Conservation (phyloP, 92 coral and sea anemone species). For the Zoanthus gigantus region DNA sequence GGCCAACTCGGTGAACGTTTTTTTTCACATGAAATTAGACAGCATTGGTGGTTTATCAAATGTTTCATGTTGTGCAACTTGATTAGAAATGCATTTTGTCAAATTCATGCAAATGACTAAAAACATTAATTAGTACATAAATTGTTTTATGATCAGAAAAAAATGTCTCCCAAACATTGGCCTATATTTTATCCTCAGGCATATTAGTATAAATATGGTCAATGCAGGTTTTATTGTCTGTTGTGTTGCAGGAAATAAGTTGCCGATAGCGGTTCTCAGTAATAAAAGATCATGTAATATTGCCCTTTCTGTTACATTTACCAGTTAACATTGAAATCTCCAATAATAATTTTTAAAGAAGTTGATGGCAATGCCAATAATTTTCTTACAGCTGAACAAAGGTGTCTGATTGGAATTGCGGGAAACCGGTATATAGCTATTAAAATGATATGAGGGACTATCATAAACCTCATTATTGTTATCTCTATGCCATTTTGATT, state of each 20-base stretch:
- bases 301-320: no score
- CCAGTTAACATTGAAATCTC: no score
- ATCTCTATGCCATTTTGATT: no score
- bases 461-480: no score
- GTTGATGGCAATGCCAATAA: no score
- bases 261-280: no score
- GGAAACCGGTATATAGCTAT: no score
- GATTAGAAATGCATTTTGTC: constrained; percentile 19
- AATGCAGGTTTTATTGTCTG: neutral
- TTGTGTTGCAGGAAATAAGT: neutral
- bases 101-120: constrained; percentile 21
- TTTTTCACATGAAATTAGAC: constrained; percentile 25
- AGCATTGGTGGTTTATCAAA: constrained; percentile 16
- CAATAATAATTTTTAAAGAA: no score
- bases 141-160: neutral
- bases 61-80: constrained; percentile 15
- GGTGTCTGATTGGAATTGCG: no score
- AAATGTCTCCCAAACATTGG: constrained; percentile 5
- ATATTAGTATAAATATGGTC: neutral
- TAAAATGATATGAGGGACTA: no score
- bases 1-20: constrained; percentile 2
- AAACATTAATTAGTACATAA: neutral
- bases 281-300: no score
- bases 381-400: no score
- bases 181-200: constrained; percentile 20